A percentile compares a stretch with the other conserved stretches of the same genome.
Evolutionary conservation across 2,113 vertebrate species (phyloP).

Genomic region (Xenopus laevis): DNA sequence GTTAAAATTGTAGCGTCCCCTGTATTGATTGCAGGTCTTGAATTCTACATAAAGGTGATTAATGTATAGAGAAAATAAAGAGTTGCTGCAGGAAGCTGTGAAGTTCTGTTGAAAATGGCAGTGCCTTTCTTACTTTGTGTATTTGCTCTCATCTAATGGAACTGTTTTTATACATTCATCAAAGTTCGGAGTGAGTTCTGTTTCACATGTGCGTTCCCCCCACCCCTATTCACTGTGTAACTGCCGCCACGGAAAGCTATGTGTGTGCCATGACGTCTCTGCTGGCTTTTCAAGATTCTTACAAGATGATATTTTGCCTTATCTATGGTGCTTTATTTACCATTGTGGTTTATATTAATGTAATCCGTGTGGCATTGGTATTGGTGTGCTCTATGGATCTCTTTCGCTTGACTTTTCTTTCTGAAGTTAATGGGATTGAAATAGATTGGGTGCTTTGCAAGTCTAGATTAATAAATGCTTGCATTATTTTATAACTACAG

Average conservation of each 20-base stretch:
- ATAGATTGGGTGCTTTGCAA: too few relatives aligned
- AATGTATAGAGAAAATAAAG: slow-evolving; percentile 54
- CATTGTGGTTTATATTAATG: slow-evolving; percentile 55
- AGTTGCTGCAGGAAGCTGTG: slow-evolving; percentile 75
- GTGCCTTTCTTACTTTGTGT: slow-evolving; percentile 87
- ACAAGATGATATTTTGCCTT: slow-evolving; percentile 28
- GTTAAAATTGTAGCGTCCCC: slow-evolving; percentile 51
- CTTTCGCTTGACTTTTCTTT: slow-evolving; percentile 47
- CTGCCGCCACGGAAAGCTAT: slow-evolving; percentile 9
- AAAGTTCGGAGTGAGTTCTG: slow-evolving; percentile 48
- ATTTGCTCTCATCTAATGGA: slow-evolving; percentile 69
- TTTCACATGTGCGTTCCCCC: slow-evolving; percentile 45
- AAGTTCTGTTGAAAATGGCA: slow-evolving; percentile 86
- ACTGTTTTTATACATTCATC: slow-evolving; percentile 65
- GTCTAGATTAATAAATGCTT: too few relatives aligned
- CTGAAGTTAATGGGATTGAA: slow-evolving; percentile 12
- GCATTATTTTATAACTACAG: too few relatives aligned
- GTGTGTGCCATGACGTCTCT: slow-evolving; percentile 46
- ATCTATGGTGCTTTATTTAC: slow-evolving; percentile 58
- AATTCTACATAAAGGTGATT: slow-evolving; percentile 52
- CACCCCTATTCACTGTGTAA: slow-evolving; percentile 36
- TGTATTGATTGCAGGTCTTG: slow-evolving; percentile 87
- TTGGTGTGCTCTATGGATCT: background rate
- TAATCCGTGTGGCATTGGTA: slow-evolving; percentile 43
- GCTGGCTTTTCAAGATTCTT: slow-evolving; percentile 41